Conservation (phyloP, 2,888 invertebrate genomes). For the Sipha maydis region DNA sequence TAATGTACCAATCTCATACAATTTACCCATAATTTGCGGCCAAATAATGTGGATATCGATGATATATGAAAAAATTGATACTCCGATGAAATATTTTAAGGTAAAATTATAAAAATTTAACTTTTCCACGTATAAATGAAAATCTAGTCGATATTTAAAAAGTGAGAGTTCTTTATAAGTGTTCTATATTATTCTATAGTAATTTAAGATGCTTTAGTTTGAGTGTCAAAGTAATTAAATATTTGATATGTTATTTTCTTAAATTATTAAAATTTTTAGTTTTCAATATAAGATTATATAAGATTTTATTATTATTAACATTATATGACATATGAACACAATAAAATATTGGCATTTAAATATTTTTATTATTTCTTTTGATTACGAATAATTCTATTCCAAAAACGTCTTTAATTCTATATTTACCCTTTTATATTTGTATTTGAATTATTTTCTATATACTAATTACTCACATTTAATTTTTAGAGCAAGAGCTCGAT, state of each 20-base stretch:
- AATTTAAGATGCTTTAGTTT: neutral
- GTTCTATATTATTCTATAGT: neutral
- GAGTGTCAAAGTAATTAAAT: neutral
- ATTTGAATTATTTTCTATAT: too few species aligned
- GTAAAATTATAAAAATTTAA: neutral
- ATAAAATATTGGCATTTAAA: too few species aligned
- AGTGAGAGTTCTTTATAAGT: neutral
- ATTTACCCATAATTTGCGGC: neutral
- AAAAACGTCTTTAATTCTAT: too few species aligned
- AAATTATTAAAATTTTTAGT: too few species aligned
- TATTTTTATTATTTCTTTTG: too few species aligned
- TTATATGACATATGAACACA: too few species aligned
- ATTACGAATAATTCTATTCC: too few species aligned
- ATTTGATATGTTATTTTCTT: too few species aligned
- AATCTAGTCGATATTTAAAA: neutral
- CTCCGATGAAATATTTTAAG: conserved; percentile 36
- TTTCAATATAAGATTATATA: too few species aligned
- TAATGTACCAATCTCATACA: neutral
- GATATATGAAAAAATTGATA: conserved; percentile 34
- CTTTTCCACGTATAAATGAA: neutral
- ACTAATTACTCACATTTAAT: neutral
- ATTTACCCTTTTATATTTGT: too few species aligned
- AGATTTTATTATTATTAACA: too few species aligned
- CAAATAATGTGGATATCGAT: conserved; percentile 25
- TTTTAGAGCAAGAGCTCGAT: neutral